Evolutionary conservation across 2,888 invertebrate genomes (phyloP).

Genomic region (Miltochrista miniata): DNA sequence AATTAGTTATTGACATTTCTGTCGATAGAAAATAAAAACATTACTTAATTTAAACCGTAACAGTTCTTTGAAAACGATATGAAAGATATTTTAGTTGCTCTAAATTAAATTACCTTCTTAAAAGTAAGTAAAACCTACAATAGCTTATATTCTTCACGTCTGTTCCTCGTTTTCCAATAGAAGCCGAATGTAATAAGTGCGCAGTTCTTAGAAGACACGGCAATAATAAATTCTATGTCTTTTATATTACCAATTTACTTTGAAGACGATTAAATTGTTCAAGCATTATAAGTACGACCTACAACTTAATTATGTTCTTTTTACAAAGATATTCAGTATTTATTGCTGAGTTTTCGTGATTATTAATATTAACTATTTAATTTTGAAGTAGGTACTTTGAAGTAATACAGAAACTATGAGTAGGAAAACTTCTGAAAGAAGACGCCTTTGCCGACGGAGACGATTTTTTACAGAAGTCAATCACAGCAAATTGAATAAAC

Average conservation of each 20-base stretch:
- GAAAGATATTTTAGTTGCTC: too few species aligned
- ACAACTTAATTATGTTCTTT: too few species aligned
- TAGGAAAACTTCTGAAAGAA: too few species aligned
- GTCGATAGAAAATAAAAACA: too few species aligned
- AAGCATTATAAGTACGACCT: background rate
- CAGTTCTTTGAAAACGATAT: too few species aligned
- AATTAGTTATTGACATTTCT: too few species aligned
- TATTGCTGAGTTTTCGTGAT: background rate
- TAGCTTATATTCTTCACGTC: background rate
- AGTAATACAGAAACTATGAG: too few species aligned
- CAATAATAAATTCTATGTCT: background rate
- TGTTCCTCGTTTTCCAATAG: background rate
- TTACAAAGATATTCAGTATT: background rate
- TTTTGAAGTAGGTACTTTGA: too few species aligned
- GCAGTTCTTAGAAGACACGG: background rate
- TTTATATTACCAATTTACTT: background rate
- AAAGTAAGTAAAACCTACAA: conserved; percentile 1
- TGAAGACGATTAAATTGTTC: background rate
- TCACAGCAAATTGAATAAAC: too few species aligned
- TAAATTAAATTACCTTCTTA: background rate
- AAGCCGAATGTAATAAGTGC: background rate
- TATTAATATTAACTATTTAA: background rate
- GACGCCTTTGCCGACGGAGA: too few species aligned
- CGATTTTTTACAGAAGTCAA: too few species aligned
- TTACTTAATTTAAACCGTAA: too few species aligned